phyloP scores from a whole-genome alignment of 1,140 invertebrate genomes.

The Idris sp. region DNA sequence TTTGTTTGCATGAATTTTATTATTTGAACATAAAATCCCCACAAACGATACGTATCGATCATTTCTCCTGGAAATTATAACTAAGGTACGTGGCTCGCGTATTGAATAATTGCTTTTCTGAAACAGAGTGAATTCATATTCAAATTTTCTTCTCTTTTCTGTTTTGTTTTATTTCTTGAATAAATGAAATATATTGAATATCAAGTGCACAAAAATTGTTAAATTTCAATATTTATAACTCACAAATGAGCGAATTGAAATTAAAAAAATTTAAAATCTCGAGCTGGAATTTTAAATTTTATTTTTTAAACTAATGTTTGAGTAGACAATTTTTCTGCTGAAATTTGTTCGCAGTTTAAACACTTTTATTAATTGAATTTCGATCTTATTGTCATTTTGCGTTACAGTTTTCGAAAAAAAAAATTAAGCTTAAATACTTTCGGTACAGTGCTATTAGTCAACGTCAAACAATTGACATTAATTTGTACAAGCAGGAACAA shows the following conservation, averaged over 20 bases:
- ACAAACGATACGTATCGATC: constrained; percentile 51
- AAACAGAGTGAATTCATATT: constrained; percentile 28
- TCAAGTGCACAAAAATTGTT: too few relatives aligned
- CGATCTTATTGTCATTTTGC: constrained; percentile 12
- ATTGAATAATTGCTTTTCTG: constrained; percentile 56
- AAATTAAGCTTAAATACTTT: constrained; percentile 36
- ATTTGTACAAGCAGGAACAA: constrained; percentile 29
- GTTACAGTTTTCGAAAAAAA: constrained; percentile 21
- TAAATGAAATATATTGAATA: too few relatives aligned
- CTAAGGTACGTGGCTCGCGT: constrained; percentile 44
- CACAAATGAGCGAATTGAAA: too few relatives aligned
- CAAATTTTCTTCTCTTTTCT: too few relatives aligned
- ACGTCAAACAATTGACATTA: constrained; percentile 43
- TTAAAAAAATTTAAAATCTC: too few relatives aligned
- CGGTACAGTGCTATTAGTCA: constrained; percentile 33
- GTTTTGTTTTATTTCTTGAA: too few relatives aligned
- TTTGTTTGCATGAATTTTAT: constrained; percentile 49
- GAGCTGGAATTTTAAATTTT: too few relatives aligned
- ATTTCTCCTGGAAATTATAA: constrained; percentile 47
- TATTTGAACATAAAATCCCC: constrained; percentile 54
- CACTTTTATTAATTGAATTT: constrained; percentile 11
- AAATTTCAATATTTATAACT: too few relatives aligned
- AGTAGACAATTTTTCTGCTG: too few relatives aligned
- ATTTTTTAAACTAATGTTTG: too few relatives aligned
- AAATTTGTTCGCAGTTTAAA: too few relatives aligned